These are phyloP conservation scores for Oncorhynchus clarkii DNA, from an alignment of 2,113 vertebrate genomes.

Conservation along the genomic window DNA sequence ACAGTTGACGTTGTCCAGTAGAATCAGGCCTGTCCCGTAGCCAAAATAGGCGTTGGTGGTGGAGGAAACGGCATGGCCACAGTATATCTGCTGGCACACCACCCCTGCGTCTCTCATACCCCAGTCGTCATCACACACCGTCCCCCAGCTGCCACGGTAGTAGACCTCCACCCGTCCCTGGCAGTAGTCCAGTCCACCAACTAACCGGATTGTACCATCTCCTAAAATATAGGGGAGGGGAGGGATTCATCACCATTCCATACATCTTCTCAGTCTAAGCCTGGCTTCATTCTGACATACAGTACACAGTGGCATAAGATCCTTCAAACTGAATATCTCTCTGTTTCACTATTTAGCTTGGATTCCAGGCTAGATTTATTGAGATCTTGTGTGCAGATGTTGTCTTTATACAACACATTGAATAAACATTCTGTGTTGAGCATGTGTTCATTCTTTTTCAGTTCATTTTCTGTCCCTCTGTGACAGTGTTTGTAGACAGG, in stretches of 20 bases:
- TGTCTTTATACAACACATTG: no score
- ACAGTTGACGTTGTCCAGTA: constrained; percentile 93
- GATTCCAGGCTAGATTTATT: no score
- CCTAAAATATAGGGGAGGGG: constrained; percentile 62
- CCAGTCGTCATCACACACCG: constrained; percentile 96
- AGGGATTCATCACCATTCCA: neutral
- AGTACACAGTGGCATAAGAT: neutral
- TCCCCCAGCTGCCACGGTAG: constrained; percentile 87
- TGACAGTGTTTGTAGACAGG: no score
- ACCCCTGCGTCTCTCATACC: constrained; percentile 79
- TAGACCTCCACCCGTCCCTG: constrained; percentile 92
- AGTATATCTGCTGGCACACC: constrained; percentile 87
- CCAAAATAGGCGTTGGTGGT: constrained; percentile 89
- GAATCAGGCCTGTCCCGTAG: constrained; percentile 84
- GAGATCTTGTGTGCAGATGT: no score
- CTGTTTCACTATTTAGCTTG: no score
- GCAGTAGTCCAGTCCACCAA: constrained; percentile 76
- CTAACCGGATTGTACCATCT: constrained; percentile 84
- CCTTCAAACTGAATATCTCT: no score
- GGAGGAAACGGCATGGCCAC: constrained; percentile 76
- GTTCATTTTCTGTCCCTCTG: no score
- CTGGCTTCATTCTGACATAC: neutral
- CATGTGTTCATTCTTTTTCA: no score
- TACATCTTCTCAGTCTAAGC: neutral
- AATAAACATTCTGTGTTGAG: no score